Evolutionary conservation across 2,888 invertebrate genomes (phyloP).

Genomic region (Lasiommata megera): DNA sequence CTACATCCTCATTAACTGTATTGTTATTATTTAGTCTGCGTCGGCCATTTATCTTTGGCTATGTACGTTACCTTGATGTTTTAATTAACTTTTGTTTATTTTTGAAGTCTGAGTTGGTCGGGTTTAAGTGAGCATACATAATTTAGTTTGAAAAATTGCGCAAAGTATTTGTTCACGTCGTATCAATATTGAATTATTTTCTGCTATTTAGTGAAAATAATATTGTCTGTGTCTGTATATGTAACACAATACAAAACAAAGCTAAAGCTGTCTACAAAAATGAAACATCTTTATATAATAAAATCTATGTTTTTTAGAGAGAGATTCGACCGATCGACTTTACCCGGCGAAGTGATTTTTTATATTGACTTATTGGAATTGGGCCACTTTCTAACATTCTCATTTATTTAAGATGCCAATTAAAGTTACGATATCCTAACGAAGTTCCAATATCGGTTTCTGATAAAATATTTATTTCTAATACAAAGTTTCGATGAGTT

Average conservation of each 20-base stretch:
- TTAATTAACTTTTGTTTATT: background rate
- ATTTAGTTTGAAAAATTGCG: too few relatives aligned
- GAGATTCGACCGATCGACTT: too few relatives aligned
- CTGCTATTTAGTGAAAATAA: too few relatives aligned
- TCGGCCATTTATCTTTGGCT: conserved; percentile 48
- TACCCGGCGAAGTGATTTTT: background rate
- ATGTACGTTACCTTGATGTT: conserved; percentile 15
- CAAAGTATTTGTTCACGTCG: too few relatives aligned
- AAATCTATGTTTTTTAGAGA: background rate
- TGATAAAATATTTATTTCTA: conserved; percentile 11
- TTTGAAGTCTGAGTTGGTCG: too few relatives aligned
- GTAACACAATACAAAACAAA: too few relatives aligned
- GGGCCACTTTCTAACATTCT: conserved; percentile 1
- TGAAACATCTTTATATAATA: too few relatives aligned
- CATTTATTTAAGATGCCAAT: conserved; percentile 13
- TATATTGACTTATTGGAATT: conserved; percentile 6
- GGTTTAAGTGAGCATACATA: too few relatives aligned
- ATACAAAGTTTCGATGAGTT: conserved; percentile 21
- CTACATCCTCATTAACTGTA: conserved; percentile 75
- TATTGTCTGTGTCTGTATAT: too few relatives aligned
- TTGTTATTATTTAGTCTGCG: conserved; percentile 68
- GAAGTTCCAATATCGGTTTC: conserved; percentile 11
- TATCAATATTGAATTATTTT: too few relatives aligned
- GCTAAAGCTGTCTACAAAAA: too few relatives aligned
- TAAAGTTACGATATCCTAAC: conserved; percentile 16